phyloP scores from a whole-genome alignment of 1,140 invertebrate genomes.

The Drosophila bipectinata region DNA sequence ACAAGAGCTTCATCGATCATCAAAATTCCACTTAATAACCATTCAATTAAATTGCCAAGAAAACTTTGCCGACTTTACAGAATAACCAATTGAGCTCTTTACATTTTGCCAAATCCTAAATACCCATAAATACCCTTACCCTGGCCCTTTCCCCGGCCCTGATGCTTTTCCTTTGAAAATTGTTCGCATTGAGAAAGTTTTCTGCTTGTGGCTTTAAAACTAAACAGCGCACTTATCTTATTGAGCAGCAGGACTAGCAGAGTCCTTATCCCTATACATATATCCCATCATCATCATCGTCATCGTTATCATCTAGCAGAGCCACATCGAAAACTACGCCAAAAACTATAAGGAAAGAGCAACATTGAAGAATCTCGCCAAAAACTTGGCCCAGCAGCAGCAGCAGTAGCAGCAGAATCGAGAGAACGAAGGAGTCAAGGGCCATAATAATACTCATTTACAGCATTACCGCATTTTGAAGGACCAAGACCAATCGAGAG shows the following conservation, averaged over 20 bases:
- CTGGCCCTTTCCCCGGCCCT: constrained; percentile 11
- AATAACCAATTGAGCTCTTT: constrained; percentile 39
- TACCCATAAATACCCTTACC: constrained; percentile 49
- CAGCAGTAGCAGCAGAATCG: constrained; percentile 15
- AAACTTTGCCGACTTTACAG: constrained; percentile 27
- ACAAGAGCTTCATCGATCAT: constrained; percentile 16
- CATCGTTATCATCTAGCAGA: constrained; percentile 36
- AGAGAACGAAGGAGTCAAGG: constrained; percentile 26
- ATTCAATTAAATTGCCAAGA: constrained; percentile 28
- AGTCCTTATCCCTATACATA: constrained; percentile 29
- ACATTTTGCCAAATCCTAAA: constrained; percentile 40
- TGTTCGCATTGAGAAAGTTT: constrained; percentile 51
- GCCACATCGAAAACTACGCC: constrained; percentile 58
- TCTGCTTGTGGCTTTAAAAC: constrained; percentile 77
- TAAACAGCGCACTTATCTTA: constrained; percentile 79
- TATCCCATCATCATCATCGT: constrained; percentile 29
- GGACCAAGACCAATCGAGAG: not conserved
- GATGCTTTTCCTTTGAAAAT: constrained; percentile 19
- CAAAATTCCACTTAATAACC: constrained; percentile 35
- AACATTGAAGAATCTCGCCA: constrained; percentile 56
- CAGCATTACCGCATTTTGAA: constrained; percentile 57
- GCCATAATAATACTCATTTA: constrained; percentile 75
- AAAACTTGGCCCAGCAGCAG: constrained; percentile 42
- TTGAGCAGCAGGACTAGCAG: constrained; percentile 57
- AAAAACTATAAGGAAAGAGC: constrained; percentile 67